These are phyloP conservation scores for Gibbula magus DNA, from an alignment of 2,888 invertebrate genomes.

Conservation along the genomic window DNA sequence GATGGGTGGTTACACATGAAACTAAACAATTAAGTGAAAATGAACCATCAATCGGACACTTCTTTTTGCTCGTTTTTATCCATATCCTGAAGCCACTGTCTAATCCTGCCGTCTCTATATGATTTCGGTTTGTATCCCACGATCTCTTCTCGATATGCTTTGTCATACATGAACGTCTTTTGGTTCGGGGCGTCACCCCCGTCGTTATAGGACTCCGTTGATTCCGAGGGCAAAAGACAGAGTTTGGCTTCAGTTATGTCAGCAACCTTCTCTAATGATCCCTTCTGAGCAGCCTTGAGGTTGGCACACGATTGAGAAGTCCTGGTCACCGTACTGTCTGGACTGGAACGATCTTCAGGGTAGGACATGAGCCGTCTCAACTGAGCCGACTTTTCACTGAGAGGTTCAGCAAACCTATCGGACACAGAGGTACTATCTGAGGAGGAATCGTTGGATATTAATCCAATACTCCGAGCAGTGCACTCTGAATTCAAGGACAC, in stretches of 20 bases:
- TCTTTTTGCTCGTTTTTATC: slow-evolving; percentile 32
- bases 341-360: slow-evolving; percentile 31
- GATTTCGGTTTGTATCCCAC: slow-evolving; percentile 39
- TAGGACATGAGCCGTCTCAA: slow-evolving; percentile 45
- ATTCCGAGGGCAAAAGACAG: slow-evolving; percentile 31
- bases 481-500: slow-evolving; percentile 66
- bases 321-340: slow-evolving; percentile 33
- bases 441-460: slow-evolving; percentile 66
- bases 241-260: slow-evolving; percentile 23
- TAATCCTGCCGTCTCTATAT: slow-evolving; percentile 55
- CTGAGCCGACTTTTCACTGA: slow-evolving; percentile 21
- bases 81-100: slow-evolving; percentile 64
- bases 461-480: slow-evolving; percentile 64
- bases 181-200: slow-evolving; percentile 27
- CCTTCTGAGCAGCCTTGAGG: slow-evolving; percentile 40
- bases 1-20: no score
- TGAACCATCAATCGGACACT: not conserved
- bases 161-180: slow-evolving; percentile 20
- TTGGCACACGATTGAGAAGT: slow-evolving; percentile 45
- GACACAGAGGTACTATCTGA: slow-evolving; percentile 34
- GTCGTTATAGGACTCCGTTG: slow-evolving; percentile 18
- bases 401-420: slow-evolving; percentile 24
- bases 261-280: slow-evolving; percentile 12
- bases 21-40: no score
- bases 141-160: slow-evolving; percentile 26